Evolutionary conservation across 2,888 invertebrate species (phyloP), one percentile per base, ranked within the genome.

Genomic region (Hydrotaea cyrtoneurina): DNA sequence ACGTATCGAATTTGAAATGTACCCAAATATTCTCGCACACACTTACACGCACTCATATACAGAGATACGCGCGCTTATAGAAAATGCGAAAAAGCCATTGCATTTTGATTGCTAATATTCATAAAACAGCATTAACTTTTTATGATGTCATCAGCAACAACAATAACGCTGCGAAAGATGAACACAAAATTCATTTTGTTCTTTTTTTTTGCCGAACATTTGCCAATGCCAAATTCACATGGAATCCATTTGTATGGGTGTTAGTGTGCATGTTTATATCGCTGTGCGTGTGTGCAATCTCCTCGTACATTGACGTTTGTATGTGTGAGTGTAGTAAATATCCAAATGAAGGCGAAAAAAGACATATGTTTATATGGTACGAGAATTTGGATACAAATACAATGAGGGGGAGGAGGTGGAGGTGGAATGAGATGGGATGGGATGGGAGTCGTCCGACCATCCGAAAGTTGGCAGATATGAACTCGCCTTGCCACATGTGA

Each of bases 21-120:
- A 75, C 23, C 36, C 5, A 10, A 36, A 43, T 17, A 39, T 55
- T 26, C 19, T 36, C 17, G 19, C 19, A 2, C 59, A 74, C 46
- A 10, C 39, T 23, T 26, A 11, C 39, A 39, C 1, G 11, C 31
- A 2, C 31, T 31, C 2, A 7, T 31, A 7, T 31, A 4, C 7
- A 31, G 31, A 2, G 3, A 2, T 31, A 31, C 31, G 31, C 31
- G 31, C 31, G 31, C 23, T 31, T 17, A 53, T 53, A 4, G 15
- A n/a, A 57, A 73, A 57, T 57, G 39, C 71, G 71, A 79, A 79
- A 73, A 83, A 46, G 53, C 17, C 72, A 80, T 80, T 83, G 83
- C 83, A 80, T 78, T 80, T 83, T 71, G 74, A 80, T 78, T 83
- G 78, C 78, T 83, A 83, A 80, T 83, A 83, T 83, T 83, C 83